A percentile compares a stretch with the other conserved stretches of the same genome.
Conservation (phyloP, 2,113 vertebrate genomes). For the Brachyhypopomus gauderio region DNA sequence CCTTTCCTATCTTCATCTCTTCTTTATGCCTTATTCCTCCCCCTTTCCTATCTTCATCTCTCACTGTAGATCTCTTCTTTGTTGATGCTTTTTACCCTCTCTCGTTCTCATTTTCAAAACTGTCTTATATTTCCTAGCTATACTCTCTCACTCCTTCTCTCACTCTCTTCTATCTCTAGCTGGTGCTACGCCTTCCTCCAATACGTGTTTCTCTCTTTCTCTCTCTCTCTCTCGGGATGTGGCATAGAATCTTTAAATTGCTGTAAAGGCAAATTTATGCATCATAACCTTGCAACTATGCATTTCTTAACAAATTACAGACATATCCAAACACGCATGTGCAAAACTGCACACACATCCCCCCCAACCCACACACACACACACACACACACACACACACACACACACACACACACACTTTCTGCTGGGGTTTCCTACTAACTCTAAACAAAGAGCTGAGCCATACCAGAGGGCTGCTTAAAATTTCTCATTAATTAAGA, state of each 20-base stretch:
- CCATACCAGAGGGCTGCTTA: slow-evolving; percentile 60
- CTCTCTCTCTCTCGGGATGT: slow-evolving; percentile 71
- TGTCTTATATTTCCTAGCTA: neutral
- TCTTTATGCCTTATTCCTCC: slow-evolving; percentile 45
- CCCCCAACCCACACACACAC: neutral
- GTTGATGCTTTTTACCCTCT: slow-evolving; percentile 27
- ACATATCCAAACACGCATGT: slow-evolving; percentile 33
- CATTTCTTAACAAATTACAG: slow-evolving; percentile 26
- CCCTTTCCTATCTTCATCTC: slow-evolving; percentile 57
- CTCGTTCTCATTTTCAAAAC: slow-evolving; percentile 26
- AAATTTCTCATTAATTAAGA: slow-evolving; percentile 46
- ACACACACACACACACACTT: slow-evolving; percentile 36
- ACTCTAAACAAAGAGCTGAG: slow-evolving; percentile 65
- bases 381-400: slow-evolving; percentile 23
- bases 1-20: slow-evolving; percentile 56
- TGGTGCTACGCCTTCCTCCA: slow-evolving; percentile 26
- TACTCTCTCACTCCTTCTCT: neutral
- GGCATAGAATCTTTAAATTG: slow-evolving; percentile 69
- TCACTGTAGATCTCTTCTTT: slow-evolving; percentile 56
- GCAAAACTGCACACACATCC: slow-evolving; percentile 18
- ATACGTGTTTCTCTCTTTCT: neutral
- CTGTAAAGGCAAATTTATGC: slow-evolving; percentile 51
- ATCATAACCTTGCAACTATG: slow-evolving; percentile 42
- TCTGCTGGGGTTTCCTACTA: slow-evolving; percentile 68
- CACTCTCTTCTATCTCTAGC: slow-evolving; percentile 14